Evolutionary conservation across 2,888 invertebrate genomes (phyloP).

Genomic region (Physocephala rufipes): DNA sequence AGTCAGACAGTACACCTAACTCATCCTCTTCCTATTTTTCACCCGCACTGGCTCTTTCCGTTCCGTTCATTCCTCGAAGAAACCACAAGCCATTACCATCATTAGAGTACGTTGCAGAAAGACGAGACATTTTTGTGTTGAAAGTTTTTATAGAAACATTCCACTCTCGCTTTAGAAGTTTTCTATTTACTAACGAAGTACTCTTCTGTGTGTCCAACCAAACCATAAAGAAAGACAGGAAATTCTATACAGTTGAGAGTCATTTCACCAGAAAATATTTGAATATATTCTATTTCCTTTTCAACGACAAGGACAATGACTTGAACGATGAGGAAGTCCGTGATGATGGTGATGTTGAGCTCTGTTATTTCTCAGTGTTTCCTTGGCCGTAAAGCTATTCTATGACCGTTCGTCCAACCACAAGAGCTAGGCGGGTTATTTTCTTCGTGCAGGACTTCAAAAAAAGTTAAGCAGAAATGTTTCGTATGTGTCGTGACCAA

Average conservation of each 20-base stretch:
- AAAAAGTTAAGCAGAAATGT: conserved; percentile 28
- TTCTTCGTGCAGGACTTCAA: conserved; percentile 42
- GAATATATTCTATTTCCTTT: conserved; percentile 35
- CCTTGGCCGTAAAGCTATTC: conserved; percentile 37
- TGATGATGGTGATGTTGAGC: too few relatives aligned
- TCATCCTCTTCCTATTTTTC: too few relatives aligned
- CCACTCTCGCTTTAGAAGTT: conserved; percentile 11
- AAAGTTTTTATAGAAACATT: too few relatives aligned
- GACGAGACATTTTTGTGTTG: too few relatives aligned
- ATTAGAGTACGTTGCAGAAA: too few relatives aligned
- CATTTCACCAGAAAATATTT: conserved; percentile 53
- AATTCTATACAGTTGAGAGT: conserved; percentile 48
- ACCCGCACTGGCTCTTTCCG: not conserved
- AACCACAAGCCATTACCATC: too few relatives aligned
- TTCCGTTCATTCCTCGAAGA: too few relatives aligned
- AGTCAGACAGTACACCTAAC: not conserved
- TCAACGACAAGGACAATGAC: conserved; percentile 30
- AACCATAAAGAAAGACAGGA: conserved; percentile 41
- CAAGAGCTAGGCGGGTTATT: conserved; percentile 35
- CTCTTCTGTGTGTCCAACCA: conserved; percentile 3
- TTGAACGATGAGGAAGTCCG: conserved; percentile 5
- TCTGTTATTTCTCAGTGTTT: conserved; percentile 12
- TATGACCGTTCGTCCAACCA: conserved; percentile 43
- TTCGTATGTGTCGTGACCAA: conserved; percentile 1
- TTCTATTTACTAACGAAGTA: conserved; percentile 17